A percentile compares a stretch with the other conserved stretches of the same genome.
phyloP scores from a whole-genome alignment of 92 coral and sea anemone species.

The Epizoanthus scotinus region DNA sequence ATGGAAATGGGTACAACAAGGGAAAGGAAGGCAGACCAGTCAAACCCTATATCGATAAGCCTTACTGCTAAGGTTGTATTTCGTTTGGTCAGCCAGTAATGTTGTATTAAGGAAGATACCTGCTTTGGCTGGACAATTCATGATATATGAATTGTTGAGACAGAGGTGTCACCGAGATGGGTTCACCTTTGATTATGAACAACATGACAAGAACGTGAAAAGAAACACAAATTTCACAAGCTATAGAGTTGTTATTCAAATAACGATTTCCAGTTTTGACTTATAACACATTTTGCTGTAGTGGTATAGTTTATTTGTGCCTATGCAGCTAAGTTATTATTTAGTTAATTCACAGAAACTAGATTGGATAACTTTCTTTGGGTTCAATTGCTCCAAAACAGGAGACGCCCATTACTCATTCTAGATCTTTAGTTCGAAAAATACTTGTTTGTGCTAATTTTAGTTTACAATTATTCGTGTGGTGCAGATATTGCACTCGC shows the following conservation, averaged over 20 bases:
- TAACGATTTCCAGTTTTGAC: background rate
- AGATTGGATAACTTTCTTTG: background rate
- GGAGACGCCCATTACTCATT: conserved; percentile 39
- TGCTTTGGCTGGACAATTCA: background rate
- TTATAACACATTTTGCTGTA: background rate
- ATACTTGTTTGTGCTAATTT: conserved; percentile 39
- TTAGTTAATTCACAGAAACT: background rate
- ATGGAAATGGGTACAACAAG: background rate
- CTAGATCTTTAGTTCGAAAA: conserved; percentile 1
- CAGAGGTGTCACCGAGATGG: background rate
- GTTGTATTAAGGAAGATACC: background rate
- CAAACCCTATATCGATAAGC: too few relatives aligned
- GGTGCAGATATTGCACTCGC: conserved; percentile 34
- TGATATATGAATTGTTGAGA: background rate
- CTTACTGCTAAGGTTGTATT: background rate
- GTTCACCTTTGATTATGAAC: background rate
- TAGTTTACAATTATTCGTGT: conserved; percentile 42
- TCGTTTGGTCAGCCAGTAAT: background rate
- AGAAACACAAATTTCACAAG: background rate
- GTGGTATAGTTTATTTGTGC: background rate
- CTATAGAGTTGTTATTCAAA: background rate
- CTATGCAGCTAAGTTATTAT: background rate
- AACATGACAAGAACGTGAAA: background rate
- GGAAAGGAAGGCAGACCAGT: background rate
- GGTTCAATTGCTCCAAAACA: background rate